Conservation (phyloP, 2,888 invertebrate genomes). For the Rambutsinella grinnellia region DNA sequence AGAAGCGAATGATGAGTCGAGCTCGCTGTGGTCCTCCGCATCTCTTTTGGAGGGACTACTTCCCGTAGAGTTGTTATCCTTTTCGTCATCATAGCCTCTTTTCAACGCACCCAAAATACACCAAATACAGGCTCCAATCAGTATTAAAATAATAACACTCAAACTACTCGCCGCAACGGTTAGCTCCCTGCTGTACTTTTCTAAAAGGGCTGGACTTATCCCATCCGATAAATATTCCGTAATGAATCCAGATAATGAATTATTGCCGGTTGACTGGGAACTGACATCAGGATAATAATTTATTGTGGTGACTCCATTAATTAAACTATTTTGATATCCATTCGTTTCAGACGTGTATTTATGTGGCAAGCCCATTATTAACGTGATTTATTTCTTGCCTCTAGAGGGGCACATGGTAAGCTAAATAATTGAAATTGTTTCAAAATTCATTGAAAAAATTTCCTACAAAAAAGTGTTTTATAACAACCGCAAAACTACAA, state of each 20-base stretch:
- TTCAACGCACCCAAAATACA: conserved; percentile 34
- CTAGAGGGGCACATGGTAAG: conserved; percentile 42
- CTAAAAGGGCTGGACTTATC: conserved; percentile 21
- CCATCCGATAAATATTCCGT: conserved; percentile 33
- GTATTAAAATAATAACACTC: conserved; percentile 51
- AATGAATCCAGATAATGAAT: not conserved
- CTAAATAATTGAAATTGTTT: too few relatives aligned
- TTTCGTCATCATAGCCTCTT: not conserved
- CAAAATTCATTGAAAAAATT: too few relatives aligned
- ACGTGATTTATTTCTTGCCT: conserved; percentile 8
- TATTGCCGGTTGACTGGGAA: too few relatives aligned
- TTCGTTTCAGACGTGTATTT: too few relatives aligned
- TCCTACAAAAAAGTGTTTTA: not conserved
- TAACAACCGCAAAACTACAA: conserved; percentile 34
- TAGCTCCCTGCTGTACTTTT: conserved; percentile 46
- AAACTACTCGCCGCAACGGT: conserved; percentile 54
- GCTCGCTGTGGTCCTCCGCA: not conserved
- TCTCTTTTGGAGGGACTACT: not conserved
- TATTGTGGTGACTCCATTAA: too few relatives aligned
- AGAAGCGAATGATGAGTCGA: conserved; percentile 16
- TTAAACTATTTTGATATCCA: too few relatives aligned
- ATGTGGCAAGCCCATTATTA: not conserved
- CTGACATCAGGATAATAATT: too few relatives aligned
- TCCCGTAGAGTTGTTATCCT: not conserved
- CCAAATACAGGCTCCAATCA: conserved; percentile 57